A percentile compares a stretch with the other conserved stretches of the same genome.
Evolutionary conservation across 2,113 vertebrate species (phyloP).

Genomic region (Mormoops blainvillei): DNA sequence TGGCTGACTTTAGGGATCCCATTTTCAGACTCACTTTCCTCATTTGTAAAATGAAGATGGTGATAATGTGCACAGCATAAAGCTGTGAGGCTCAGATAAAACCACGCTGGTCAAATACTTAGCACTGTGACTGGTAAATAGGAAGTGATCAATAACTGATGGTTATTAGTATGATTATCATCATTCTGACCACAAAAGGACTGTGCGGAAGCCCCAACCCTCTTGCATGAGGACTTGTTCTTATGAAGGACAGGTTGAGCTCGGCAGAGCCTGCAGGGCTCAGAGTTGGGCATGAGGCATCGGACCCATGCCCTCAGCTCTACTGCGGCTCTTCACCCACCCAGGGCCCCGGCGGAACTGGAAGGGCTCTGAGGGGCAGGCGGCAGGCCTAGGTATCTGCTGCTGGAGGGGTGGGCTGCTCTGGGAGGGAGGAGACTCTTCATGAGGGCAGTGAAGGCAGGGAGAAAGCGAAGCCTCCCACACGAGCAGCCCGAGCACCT

Average conservation of each 20-base stretch:
- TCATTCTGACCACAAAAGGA: neutral
- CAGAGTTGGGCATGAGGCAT: neutral
- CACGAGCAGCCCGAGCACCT: neutral
- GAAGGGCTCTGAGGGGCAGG: neutral
- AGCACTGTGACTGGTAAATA: neutral
- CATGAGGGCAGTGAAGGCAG: neutral
- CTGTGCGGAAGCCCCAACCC: neutral
- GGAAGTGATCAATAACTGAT: neutral
- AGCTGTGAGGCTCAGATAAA: neutral
- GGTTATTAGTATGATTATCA: neutral
- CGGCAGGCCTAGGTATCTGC: rapidly evolving
- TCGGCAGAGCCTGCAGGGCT: neutral
- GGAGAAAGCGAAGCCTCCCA: neutral
- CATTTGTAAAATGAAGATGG: neutral
- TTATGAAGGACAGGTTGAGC: neutral
- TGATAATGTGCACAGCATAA: neutral
- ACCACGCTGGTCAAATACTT: neutral
- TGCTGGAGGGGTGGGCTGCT: neutral
- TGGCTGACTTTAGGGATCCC: neutral
- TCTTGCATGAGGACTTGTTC: neutral
- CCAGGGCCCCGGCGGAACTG: neutral
- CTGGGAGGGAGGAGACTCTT: neutral
- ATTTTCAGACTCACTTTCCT: neutral
- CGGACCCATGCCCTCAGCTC: neutral
- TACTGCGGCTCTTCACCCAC: neutral